A percentile compares a stretch with the other conserved stretches of the same genome.
Evolutionary conservation across 2,888 invertebrate species (phyloP).

Genomic region (Macrosoma leucophasiata): DNA sequence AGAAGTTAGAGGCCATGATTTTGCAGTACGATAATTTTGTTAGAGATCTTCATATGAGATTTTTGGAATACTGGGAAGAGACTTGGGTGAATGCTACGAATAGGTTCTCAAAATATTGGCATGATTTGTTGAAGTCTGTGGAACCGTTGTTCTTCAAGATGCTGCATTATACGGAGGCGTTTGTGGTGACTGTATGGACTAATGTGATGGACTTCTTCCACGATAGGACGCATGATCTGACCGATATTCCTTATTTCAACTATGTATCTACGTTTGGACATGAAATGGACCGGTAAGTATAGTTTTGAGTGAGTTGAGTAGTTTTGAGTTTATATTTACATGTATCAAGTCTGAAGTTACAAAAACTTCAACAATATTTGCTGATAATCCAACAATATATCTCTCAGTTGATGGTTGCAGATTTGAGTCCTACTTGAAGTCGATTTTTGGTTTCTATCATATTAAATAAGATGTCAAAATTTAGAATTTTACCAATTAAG

Average conservation of each 20-base stretch:
- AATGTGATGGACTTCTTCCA: conserved; percentile 88
- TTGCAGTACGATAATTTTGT: conserved; percentile 87
- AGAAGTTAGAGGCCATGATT: conserved; percentile 80
- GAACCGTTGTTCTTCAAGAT: conserved; percentile 87
- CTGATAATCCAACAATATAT: no score
- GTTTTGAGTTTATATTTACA: no score
- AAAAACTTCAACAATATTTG: no score
- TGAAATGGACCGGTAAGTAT: conserved; percentile 79
- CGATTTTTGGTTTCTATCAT: no score
- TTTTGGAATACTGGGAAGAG: conserved; percentile 80
- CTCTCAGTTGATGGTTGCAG: no score
- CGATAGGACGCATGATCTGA: conserved; percentile 84
- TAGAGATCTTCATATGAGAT: conserved; percentile 82
- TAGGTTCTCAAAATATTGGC: conserved; percentile 82
- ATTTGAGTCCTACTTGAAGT: no score
- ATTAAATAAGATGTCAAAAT: no score
- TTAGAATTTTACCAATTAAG: no score
- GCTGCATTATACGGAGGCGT: conserved; percentile 84
- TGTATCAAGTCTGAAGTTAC: no score
- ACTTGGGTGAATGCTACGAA: conserved; percentile 82
- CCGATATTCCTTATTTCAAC: conserved; percentile 87
- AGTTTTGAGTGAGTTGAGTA: no score
- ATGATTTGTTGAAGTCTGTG: conserved; percentile 80
- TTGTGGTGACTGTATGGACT: conserved; percentile 83
- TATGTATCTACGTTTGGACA: conserved; percentile 87